Evolutionary conservation across 2,888 invertebrate genomes (phyloP).

Genomic region (Arge pagana): DNA sequence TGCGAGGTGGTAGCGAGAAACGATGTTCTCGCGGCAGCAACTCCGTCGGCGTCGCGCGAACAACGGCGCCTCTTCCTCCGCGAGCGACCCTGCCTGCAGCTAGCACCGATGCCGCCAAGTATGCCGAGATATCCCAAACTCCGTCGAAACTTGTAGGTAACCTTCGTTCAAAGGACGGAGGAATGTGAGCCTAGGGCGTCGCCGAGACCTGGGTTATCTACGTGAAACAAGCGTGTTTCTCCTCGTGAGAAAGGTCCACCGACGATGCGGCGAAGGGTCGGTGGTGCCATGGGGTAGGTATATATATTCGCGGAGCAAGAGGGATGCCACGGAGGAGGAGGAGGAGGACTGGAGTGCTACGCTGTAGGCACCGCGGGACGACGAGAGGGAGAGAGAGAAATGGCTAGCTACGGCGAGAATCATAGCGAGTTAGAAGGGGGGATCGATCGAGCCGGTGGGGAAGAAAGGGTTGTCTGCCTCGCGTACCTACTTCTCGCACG

Average conservation of each 20-base stretch:
- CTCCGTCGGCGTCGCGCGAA: conserved; percentile 18
- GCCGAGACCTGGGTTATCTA: conserved; percentile 15
- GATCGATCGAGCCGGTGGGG: conserved; percentile 12
- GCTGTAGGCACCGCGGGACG: no score
- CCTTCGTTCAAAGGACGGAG: conserved; percentile 17
- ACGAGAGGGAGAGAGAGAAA: no score
- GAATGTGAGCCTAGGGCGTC: conserved; percentile 18
- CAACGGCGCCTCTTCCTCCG: no score
- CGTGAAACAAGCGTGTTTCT: conserved; percentile 19
- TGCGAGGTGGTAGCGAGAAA: conserved; percentile 8
- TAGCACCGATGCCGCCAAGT: conserved; percentile 6
- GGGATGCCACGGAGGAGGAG: no score
- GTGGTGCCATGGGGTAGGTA: no score
- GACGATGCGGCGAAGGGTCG: no score
- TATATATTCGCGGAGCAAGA: no score
- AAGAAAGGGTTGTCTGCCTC: no score
- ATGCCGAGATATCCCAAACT: conserved; percentile 17
- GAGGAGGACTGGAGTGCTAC: no score
- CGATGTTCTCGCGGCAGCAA: conserved; percentile 9
- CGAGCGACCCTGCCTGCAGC: conserved; percentile 1
- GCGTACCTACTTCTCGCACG: no score
- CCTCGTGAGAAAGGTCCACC: conserved; percentile 2
- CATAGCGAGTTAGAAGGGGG: no score
- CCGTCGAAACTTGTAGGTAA: conserved; percentile 1
- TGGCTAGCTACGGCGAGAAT: no score